Percentiles rank a stretch among this genome's conserved stretches.
Conservation (phyloP, 37 sponge, comb jelly and placozoan species). For the Haliclona indistincta region DNA sequence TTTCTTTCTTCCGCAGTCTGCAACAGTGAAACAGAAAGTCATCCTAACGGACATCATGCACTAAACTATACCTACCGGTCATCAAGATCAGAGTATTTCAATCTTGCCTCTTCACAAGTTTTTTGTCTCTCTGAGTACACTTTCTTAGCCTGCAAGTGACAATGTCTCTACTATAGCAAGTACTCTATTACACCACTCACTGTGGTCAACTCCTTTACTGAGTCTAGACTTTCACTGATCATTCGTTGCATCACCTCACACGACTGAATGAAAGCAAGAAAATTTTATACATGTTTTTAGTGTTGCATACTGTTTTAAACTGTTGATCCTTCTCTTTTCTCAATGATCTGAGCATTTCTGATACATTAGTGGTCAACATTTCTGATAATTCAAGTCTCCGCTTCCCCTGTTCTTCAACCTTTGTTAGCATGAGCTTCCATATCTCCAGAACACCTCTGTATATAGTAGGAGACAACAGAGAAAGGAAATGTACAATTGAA, state of each 20-base stretch:
- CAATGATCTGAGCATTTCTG: constrained; percentile 55
- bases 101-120: constrained; percentile 60
- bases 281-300: background rate
- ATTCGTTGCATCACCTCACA: constrained; percentile 52
- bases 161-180: background rate
- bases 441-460: constrained; percentile 70
- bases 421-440: constrained; percentile 65
- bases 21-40: background rate
- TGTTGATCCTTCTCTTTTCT: constrained; percentile 59
- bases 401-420: constrained; percentile 57
- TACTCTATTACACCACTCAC: constrained; percentile 18
- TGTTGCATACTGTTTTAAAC: constrained; percentile 68
- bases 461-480: background rate
- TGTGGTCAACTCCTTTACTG: constrained; percentile 48
- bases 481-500: background rate
- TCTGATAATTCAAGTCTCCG: constrained; percentile 43
- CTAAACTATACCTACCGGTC: background rate
- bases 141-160: constrained; percentile 63
- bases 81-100: constrained; percentile 67
- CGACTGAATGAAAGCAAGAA: constrained; percentile 13
- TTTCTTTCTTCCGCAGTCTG: constrained; percentile 49
- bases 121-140: constrained; percentile 64
- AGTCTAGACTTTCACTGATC: constrained; percentile 75
- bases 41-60: background rate
- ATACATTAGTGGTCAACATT: constrained; percentile 34